Percentiles rank a stretch among this genome's conserved stretches.
phyloP scores from a whole-genome alignment of 1,140 invertebrate species.

The Drosophila melanica region DNA sequence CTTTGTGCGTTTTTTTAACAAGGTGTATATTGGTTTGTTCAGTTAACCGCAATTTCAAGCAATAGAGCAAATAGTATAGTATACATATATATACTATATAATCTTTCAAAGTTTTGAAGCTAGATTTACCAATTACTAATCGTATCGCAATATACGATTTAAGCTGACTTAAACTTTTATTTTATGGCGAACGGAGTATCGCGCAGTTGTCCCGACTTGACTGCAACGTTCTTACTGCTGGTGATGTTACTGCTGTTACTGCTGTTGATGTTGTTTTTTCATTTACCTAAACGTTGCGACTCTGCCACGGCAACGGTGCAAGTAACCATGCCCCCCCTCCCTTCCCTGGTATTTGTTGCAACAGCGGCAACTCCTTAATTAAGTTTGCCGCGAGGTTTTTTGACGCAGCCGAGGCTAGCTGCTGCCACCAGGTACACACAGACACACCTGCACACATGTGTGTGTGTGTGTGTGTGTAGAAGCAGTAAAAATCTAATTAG shows the following conservation, averaged over 20 bases:
- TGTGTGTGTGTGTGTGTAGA: slow-evolving; percentile 18
- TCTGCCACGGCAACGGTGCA: slow-evolving; percentile 52
- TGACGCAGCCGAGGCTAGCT: slow-evolving; percentile 13
- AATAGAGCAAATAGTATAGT: too few relatives aligned
- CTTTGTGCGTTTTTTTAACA: slow-evolving; percentile 43
- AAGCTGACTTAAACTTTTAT: too few relatives aligned
- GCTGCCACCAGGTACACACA: slow-evolving; percentile 10
- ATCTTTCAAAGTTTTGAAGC: too few relatives aligned
- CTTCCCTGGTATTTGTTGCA: slow-evolving; percentile 40
- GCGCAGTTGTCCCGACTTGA: too few relatives aligned
- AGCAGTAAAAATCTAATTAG: slow-evolving; percentile 62
- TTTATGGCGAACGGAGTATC: too few relatives aligned
- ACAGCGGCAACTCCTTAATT: slow-evolving; percentile 74
- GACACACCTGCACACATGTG: slow-evolving; percentile 9
- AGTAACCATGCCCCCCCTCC: slow-evolving; percentile 16
- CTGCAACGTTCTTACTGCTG: too few relatives aligned
- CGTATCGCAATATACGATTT: too few relatives aligned
- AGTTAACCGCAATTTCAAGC: too few relatives aligned
- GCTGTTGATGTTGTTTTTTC: slow-evolving; percentile 18
- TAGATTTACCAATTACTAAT: too few relatives aligned
- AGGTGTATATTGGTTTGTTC: too few relatives aligned
- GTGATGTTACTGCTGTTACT: not conserved
- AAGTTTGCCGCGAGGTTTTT: slow-evolving; percentile 69
- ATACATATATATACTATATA: too few relatives aligned
- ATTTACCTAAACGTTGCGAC: slow-evolving; percentile 57